phyloP scores from a whole-genome alignment of 2,113 vertebrate genomes.

The Parus major region DNA sequence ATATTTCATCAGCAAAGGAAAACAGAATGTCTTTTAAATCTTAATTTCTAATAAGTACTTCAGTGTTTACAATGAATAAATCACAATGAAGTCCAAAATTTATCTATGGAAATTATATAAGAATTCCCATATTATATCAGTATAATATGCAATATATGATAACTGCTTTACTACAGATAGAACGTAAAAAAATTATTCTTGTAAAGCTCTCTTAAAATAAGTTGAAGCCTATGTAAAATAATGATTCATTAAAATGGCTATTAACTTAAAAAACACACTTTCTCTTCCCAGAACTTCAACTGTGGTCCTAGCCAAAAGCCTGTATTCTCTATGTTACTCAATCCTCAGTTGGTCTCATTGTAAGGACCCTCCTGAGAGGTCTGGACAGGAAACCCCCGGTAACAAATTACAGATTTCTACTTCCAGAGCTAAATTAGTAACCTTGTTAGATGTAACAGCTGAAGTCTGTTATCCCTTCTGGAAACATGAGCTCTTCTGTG shows the following conservation, averaged over 20 bases:
- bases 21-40: neutral
- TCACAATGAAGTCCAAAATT: neutral
- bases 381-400: neutral
- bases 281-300: neutral
- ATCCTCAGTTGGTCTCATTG: neutral
- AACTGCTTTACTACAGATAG: neutral
- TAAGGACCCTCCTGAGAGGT: neutral
- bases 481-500: neutral
- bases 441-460: neutral
- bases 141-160: neutral
- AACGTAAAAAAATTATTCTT: neutral
- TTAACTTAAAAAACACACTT: neutral
- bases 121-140: neutral
- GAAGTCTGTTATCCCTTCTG: neutral
- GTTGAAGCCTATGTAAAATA: neutral
- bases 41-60: neutral
- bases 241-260: neutral
- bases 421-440: neutral
- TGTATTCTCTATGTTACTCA: neutral
- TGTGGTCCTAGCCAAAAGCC: neutral
- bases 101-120: neutral
- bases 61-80: neutral
- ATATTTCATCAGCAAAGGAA: neutral
- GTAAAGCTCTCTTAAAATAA: neutral
- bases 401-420: neutral